A percentile compares a stretch with the other conserved stretches of the same genome.
Evolutionary conservation across 2,113 vertebrate species (phyloP).

Genomic region (Dipodomys stephensi): DNA sequence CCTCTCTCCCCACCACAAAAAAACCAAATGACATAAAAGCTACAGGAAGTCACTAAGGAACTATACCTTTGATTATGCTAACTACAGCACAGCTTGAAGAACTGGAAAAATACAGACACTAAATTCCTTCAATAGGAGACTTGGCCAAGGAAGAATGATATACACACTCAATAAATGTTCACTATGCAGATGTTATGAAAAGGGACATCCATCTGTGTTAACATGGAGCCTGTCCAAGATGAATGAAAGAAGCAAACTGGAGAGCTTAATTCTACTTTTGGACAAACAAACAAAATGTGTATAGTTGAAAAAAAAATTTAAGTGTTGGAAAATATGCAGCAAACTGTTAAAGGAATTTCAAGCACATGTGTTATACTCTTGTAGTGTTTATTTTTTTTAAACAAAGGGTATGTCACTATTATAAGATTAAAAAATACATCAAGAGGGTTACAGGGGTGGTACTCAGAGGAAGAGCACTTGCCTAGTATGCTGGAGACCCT

Average conservation of each 20-base stretch:
- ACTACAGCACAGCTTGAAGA: not conserved
- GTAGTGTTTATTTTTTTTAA: not conserved
- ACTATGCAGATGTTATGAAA: not conserved
- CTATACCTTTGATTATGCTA: not conserved
- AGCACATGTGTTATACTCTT: constrained; percentile 2
- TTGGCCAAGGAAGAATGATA: not conserved
- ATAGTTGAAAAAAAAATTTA: not conserved
- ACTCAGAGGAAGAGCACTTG: not conserved
- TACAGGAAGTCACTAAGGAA: not conserved
- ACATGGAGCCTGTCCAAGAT: not conserved
- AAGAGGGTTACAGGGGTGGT: not conserved
- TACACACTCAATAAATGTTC: not conserved
- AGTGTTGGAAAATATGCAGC: constrained; percentile 25
- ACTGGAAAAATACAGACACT: not conserved
- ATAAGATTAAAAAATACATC: constrained; percentile 2
- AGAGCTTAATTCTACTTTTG: constrained; percentile 16
- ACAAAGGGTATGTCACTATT: not conserved
- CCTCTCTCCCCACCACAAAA: no score
- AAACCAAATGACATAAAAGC: no score
- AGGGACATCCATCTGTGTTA: not conserved
- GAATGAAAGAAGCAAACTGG: not conserved
- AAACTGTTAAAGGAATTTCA: not conserved
- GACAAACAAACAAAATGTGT: not conserved
- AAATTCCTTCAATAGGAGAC: not conserved
- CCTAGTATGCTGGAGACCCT: not conserved